These are phyloP conservation scores for Apeltes quadracus DNA, from an alignment of 2,113 vertebrate species.

Conservation along the genomic window DNA sequence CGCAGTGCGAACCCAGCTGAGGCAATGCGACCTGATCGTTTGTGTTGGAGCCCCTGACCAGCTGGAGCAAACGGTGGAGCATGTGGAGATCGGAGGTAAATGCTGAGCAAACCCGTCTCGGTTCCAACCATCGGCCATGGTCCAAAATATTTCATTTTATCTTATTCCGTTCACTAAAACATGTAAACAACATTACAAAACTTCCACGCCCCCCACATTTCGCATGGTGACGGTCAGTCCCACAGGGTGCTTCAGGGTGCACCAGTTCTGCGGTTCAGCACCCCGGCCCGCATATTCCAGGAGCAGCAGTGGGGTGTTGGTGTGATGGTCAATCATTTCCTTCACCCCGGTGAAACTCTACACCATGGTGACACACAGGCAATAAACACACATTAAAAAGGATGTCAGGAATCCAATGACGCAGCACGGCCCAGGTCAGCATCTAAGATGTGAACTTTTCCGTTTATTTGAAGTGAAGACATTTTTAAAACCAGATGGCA, in stretches of 20 bases:
- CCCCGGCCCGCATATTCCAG: slow-evolving; percentile 84
- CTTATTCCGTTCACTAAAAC: slow-evolving; percentile 7
- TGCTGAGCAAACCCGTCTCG: neutral
- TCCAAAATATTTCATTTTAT: neutral
- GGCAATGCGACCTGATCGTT: slow-evolving; percentile 87
- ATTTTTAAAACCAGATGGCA: neutral
- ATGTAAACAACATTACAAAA: neutral
- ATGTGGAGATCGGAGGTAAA: slow-evolving; percentile 52
- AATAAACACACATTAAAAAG: slow-evolving; percentile 22
- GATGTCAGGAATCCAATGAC: slow-evolving; percentile 53
- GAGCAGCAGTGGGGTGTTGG: slow-evolving; percentile 83
- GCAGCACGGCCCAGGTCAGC: slow-evolving; percentile 34
- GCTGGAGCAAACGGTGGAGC: slow-evolving; percentile 44
- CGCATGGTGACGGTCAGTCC: slow-evolving; percentile 30
- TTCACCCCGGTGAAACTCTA: slow-evolving; percentile 84
- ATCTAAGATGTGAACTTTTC: slow-evolving; percentile 52
- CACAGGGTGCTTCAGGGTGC: slow-evolving; percentile 60
- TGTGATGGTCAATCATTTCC: slow-evolving; percentile 85
- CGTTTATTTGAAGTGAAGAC: slow-evolving; percentile 8
- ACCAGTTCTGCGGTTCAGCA: slow-evolving; percentile 76
- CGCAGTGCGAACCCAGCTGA: slow-evolving; percentile 84
- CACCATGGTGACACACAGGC: slow-evolving; percentile 41
- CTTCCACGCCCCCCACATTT: neutral
- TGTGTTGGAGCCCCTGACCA: slow-evolving; percentile 80
- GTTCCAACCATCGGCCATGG: neutral